These are phyloP conservation scores for Acrocephalus scirpaceus DNA, from an alignment of 2,797 vertebrate species.

Conservation along the genomic window DNA sequence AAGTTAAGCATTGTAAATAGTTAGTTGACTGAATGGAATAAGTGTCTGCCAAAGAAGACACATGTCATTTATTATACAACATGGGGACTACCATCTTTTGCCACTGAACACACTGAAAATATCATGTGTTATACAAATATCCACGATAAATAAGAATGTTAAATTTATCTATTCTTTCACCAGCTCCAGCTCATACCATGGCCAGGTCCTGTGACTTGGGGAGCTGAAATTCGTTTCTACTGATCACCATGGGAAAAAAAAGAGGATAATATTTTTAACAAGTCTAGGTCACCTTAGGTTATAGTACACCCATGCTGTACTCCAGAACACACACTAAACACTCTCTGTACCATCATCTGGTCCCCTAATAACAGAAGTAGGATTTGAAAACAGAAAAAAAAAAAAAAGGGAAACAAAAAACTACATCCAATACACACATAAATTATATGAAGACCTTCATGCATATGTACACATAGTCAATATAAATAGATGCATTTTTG, in stretches of 20 bases:
- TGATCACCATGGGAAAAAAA: neutral
- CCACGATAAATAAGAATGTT: neutral
- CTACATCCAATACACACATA: neutral
- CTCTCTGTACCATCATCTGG: neutral
- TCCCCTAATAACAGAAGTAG: neutral
- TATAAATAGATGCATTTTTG: neutral
- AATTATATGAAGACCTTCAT: neutral
- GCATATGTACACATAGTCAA: neutral
- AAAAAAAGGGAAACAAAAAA: neutral
- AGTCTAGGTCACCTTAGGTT: neutral
- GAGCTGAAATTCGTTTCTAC: neutral
- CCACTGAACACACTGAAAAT: neutral
- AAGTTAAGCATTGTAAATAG: neutral
- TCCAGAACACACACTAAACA: neutral
- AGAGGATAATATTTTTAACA: neutral
- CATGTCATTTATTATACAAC: neutral
- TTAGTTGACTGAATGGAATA: neutral
- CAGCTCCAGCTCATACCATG: neutral
- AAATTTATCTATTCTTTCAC: neutral
- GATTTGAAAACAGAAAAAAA: neutral
- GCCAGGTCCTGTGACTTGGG: neutral
- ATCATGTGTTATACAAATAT: neutral
- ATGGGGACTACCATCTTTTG: neutral
- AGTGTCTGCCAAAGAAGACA: neutral
- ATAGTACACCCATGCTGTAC: too few species aligned